Base-by-base conservation (phyloP, 92 coral and sea anemone genomes). In the Palythoa caribaeorum region DNA sequence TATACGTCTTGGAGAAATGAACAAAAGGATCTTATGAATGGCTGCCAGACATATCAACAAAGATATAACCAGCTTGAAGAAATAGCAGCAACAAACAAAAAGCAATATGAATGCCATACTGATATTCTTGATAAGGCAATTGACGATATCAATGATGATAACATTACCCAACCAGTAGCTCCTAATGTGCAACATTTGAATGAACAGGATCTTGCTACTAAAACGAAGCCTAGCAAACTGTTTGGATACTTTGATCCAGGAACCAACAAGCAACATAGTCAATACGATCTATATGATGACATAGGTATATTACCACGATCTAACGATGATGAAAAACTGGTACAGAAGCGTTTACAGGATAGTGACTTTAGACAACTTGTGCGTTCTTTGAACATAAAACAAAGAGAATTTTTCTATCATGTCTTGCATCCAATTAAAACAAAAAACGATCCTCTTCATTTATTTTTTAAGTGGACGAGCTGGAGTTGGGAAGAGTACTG, bases 191-290 rank as follows among this genome's bases (percentile, higher is more conserved):
- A 84, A 84, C 87, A 84, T 38, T 17, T 68, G 1, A 70, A 84
- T 70, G 87, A 85, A 36, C 89, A 85, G 75, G 89, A 85, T 74
- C 6, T 19, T 54, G 74, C 74, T 38, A 48, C 55, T 17, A 63
- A 77, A 87, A 60, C 86, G 65, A 63, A 77, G 44, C 78, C 78
- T 0, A 87, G 52, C 71, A 71, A 80, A 55, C 38, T 80, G 52
- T 70, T 71, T 81, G 87, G 68, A 8, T 70, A 73, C 71, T 89
- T 89, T 89, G 84, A 89, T 40, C 91, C 88, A 14, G 83, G 91
- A 17, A 59, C 68, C 1, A 68, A 69, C 77, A 88, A 88, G 47
- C 80, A 70, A 79, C 70, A 63, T 15, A 63, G 70, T 15, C 19
- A 1, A 28, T 63, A 63, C 15, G 70, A 57, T 17, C 11, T 57